Conservation (phyloP, 2,797 vertebrate genomes). For the Falco rusticolus region DNA sequence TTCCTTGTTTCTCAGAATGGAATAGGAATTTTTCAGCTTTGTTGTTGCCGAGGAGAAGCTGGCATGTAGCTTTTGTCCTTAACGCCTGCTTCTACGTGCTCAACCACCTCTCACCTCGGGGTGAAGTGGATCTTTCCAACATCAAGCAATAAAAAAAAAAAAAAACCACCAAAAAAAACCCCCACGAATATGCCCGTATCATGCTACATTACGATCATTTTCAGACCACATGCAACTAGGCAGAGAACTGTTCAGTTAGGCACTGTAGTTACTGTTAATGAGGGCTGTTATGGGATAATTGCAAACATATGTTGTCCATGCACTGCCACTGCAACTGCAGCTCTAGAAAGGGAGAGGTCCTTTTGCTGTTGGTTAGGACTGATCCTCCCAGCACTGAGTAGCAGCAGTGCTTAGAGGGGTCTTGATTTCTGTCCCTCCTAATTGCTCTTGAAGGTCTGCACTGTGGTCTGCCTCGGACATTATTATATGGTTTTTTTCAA, state of each 20-base stretch:
- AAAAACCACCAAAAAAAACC: neutral
- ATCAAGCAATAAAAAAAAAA: neutral
- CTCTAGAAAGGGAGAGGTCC: neutral
- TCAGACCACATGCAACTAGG: slow-evolving; percentile 18
- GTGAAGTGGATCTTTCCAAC: neutral
- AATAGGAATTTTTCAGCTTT: neutral
- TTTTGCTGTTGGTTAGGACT: slow-evolving; percentile 37
- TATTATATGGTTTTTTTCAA: neutral
- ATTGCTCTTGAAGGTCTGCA: slow-evolving; percentile 54
- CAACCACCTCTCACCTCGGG: neutral
- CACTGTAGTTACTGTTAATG: slow-evolving; percentile 63
- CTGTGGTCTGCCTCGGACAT: neutral
- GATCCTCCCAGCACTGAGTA: slow-evolving; percentile 21
- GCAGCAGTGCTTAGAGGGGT: slow-evolving; percentile 5
- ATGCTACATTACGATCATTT: slow-evolving; percentile 3
- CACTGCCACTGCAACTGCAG: neutral
- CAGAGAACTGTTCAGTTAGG: slow-evolving; percentile 36
- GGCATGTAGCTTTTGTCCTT: neutral
- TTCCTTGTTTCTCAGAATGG: neutral
- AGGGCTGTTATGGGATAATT: slow-evolving; percentile 66
- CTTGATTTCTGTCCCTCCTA: slow-evolving; percentile 61
- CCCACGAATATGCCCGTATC: neutral
- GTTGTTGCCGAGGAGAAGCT: neutral
- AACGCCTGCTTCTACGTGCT: neutral
- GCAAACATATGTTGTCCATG: slow-evolving; percentile 67